Conservation (phyloP, 2,888 invertebrate genomes). For the Pharmacophagus antenor region DNA sequence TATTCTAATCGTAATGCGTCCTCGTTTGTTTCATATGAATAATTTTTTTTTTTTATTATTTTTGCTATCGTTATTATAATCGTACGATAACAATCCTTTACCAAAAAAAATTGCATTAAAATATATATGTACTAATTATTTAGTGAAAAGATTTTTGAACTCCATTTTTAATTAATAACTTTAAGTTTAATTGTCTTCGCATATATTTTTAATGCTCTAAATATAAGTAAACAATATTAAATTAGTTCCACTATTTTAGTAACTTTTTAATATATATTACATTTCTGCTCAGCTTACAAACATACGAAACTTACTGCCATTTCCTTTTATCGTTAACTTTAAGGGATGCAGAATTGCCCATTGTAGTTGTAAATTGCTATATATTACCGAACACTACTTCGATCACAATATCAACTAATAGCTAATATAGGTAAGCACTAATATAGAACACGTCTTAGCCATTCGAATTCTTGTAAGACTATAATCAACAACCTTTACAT, state of each 20-base stretch:
- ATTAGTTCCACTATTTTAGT: too few species aligned
- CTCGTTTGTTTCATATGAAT: neutral
- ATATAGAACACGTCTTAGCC: slow-evolving; percentile 48
- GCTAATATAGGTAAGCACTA: slow-evolving; percentile 15
- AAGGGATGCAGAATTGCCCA: slow-evolving; percentile 74
- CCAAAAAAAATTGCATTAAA: too few species aligned
- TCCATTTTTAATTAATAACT: too few species aligned
- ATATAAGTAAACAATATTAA: too few species aligned
- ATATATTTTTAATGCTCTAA: too few species aligned
- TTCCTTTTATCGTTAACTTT: slow-evolving; percentile 69
- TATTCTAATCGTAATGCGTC: neutral
- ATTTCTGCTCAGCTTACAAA: too few species aligned
- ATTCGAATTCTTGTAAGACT: slow-evolving; percentile 48
- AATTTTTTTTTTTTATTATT: neutral
- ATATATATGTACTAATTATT: too few species aligned
- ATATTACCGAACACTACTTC: slow-evolving; percentile 21
- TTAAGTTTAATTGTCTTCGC: too few species aligned
- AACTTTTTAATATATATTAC: too few species aligned
- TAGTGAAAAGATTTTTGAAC: too few species aligned
- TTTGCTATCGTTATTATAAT: too few species aligned
- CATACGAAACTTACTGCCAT: slow-evolving; percentile 66
- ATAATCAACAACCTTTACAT: slow-evolving; percentile 37
- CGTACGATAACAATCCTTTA: too few species aligned
- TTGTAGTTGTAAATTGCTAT: slow-evolving; percentile 35
- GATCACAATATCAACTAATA: slow-evolving; percentile 14